These are phyloP conservation scores for Limnodromus scolopaceus DNA, from an alignment of 2,797 vertebrate species.

Conservation along the genomic window DNA sequence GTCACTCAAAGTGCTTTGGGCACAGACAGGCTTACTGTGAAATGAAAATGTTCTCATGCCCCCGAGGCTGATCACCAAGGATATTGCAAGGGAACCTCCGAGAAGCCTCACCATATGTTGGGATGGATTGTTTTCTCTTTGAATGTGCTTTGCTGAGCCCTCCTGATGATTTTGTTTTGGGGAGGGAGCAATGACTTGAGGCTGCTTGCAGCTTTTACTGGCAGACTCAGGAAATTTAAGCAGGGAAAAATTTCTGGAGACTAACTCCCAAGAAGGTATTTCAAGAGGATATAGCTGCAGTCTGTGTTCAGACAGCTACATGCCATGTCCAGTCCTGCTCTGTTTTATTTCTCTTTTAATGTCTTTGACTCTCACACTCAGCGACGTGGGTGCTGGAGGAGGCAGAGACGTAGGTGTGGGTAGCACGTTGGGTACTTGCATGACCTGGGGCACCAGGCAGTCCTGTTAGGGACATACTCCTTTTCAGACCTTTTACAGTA, in stretches of 20 bases:
- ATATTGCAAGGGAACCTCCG: not conserved
- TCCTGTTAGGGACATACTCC: not conserved
- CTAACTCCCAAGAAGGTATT: not conserved
- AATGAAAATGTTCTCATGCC: not conserved
- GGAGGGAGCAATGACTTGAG: not conserved
- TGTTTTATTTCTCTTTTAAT: not conserved
- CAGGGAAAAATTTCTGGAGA: not conserved
- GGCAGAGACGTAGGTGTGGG: not conserved
- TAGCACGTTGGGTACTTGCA: fast-evolving
- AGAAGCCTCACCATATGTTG: not conserved
- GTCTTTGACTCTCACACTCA: not conserved
- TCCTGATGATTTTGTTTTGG: not conserved
- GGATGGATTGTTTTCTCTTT: not conserved
- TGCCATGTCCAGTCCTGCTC: not conserved
- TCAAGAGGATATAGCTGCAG: not conserved
- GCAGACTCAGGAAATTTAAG: not conserved
- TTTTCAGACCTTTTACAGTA: not conserved
- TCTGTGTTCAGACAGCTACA: not conserved
- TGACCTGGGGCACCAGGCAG: not conserved
- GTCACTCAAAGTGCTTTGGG: not conserved
- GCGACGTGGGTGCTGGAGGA: not conserved
- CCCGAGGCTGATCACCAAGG: not conserved
- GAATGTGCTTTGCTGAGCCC: not conserved
- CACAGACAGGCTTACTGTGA: not conserved
- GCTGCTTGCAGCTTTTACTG: slow-evolving; percentile 1